These are phyloP conservation scores for Drosophila willistoni DNA, from an alignment of 1,140 invertebrate species.

Conservation along the genomic window DNA sequence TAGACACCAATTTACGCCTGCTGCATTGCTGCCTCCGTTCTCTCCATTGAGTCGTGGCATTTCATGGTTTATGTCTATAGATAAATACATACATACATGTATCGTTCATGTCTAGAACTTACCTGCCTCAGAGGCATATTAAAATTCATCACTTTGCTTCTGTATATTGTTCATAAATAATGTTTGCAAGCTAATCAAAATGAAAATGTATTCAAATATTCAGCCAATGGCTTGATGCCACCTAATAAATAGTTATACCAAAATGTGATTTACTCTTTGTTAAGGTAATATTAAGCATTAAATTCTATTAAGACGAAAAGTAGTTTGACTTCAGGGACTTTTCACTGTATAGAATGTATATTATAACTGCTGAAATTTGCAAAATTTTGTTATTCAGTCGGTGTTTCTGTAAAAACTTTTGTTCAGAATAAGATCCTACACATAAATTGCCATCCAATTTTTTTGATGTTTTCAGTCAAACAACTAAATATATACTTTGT, in stretches of 20 bases:
- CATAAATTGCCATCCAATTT: too few species aligned
- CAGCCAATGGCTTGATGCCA: not conserved
- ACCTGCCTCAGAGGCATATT: conserved; percentile 21
- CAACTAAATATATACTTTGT: too few species aligned
- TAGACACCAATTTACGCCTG: conserved; percentile 67
- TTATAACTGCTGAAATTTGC: not conserved
- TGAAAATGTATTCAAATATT: not conserved
- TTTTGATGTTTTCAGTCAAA: too few species aligned
- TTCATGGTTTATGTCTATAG: not conserved
- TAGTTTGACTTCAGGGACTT: not conserved
- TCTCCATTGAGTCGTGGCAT: conserved; percentile 26
- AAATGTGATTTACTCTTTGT: conserved; percentile 13
- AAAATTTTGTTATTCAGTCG: not conserved
- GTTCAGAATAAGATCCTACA: too few species aligned
- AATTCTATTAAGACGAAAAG: not conserved
- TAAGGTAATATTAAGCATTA: not conserved
- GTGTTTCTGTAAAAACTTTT: too few species aligned
- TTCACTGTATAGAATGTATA: not conserved
- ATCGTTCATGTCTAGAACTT: not conserved
- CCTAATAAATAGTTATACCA: not conserved
- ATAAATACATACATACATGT: not conserved
- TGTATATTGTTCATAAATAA: conserved; percentile 38
- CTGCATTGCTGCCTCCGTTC: conserved; percentile 38
- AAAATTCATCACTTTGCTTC: conserved; percentile 23
- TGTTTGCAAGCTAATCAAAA: conserved; percentile 27